Conservation (phyloP, 1,140 invertebrate genomes). For the Drosophila sproati region DNA sequence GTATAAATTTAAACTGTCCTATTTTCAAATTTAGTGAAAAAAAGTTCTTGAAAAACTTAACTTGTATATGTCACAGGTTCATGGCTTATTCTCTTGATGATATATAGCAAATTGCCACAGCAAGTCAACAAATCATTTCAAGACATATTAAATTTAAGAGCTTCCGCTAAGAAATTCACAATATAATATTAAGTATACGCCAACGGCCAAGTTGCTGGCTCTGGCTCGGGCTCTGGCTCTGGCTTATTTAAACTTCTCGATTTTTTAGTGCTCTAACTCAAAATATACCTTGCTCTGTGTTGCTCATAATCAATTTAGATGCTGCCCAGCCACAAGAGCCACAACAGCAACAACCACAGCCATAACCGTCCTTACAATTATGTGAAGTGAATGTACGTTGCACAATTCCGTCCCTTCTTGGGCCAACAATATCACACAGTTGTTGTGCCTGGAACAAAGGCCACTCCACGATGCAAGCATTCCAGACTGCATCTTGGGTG, state of each 20-base stretch:
- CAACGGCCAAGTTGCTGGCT: conserved; percentile 1
- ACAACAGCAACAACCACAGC: conserved; percentile 20
- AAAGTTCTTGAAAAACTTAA: not conserved
- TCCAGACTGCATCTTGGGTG: conserved; percentile 55
- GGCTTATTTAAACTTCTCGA: conserved; percentile 10
- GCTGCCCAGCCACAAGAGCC: conserved; percentile 35
- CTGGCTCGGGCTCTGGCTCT: not conserved
- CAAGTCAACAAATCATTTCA: conserved; percentile 39
- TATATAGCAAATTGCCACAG: not conserved
- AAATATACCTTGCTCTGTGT: conserved; percentile 31
- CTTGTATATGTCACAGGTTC: not conserved
- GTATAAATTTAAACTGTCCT: not conserved
- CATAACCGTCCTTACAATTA: conserved; percentile 43
- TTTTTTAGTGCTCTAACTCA: conserved; percentile 1
- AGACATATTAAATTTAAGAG: conserved; percentile 34
- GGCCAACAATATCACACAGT: conserved; percentile 23
- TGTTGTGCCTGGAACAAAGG: conserved; percentile 58
- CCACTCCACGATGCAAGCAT: conserved; percentile 24
- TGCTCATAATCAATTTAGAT: conserved; percentile 74
- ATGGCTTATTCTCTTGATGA: not conserved
- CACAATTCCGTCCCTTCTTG: conserved; percentile 48
- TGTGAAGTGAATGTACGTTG: conserved; percentile 47
- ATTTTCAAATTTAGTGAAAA: not conserved
- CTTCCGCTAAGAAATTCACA: conserved; percentile 8
- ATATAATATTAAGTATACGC: conserved; percentile 38